Base-by-base conservation (phyloP, 2,888 invertebrate genomes). In the Phasia obesa region DNA sequence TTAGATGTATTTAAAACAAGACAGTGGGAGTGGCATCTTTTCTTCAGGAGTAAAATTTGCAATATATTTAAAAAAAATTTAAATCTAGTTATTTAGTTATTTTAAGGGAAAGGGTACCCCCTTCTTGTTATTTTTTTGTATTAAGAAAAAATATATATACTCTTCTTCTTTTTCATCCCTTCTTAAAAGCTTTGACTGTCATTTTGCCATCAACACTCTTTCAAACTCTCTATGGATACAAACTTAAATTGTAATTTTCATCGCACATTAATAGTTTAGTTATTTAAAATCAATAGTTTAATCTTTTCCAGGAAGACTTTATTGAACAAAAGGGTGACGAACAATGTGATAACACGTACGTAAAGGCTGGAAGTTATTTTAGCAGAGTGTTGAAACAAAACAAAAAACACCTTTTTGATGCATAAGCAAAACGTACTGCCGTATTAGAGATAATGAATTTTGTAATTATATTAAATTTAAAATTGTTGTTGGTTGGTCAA, bases 391-490 rank as follows among this genome's bases (percentile, higher is more conserved):
- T 75, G 38, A 53, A 44, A 70, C 9, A 19, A 64, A 27, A 47
- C 19, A 27, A 49, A 59, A 4, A 57, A 38, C 57, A 49, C 49
- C 44, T 64, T 70, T 57, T 27, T 13, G 21, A 42, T 35, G 11
- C 42, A 35, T 21, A 38, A n/a, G 15, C 42, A 25, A 44, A 69
- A 42, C 53, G 13, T 65, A 53, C 65, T 59, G 64, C 65, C 70
- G 65, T 64, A 59, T 6, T 25, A 35, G 65, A 59, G 57, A 59
- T 75, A 70, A 81, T 75, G 64, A 53, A 70, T 75, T 59, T 51
- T 51, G 51, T 70, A 51, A 75, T 65, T 65, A 64, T 19, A 64
- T 65, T 75, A 49, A 75, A 57, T 70, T 6, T 11, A 23, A 17
- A 38, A 31, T 19, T 49, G 17, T 38, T 35, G 31, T 23, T 59